phyloP scores from a whole-genome alignment of 2,888 invertebrate genomes.

The Dorcus hopei region DNA sequence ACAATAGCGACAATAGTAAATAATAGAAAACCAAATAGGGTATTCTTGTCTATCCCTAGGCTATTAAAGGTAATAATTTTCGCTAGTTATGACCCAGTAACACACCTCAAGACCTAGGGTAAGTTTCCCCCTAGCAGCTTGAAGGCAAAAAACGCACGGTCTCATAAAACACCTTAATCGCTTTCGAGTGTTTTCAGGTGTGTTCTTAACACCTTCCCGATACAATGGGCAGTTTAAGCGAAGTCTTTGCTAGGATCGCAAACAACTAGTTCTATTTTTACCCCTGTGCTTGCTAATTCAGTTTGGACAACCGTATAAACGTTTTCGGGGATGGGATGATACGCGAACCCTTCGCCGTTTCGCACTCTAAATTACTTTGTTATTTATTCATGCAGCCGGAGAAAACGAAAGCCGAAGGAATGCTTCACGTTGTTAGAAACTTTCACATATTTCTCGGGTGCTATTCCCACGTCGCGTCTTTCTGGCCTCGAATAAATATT shows the following conservation, averaged over 20 bases:
- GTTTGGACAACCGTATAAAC: constrained; percentile 42
- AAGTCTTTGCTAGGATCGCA: constrained; percentile 24
- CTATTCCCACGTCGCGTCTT: too few species aligned
- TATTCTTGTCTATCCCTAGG: constrained; percentile 24
- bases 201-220: constrained; percentile 45
- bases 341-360: constrained; percentile 4
- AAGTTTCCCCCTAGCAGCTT: not conserved
- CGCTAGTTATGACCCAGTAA: constrained; percentile 29
- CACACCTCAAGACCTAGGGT: constrained; percentile 19
- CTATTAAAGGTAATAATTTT: constrained; percentile 37
- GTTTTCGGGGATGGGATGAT: constrained; percentile 19
- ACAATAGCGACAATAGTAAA: constrained; percentile 21
- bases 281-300: constrained; percentile 25
- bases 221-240: constrained; percentile 31
- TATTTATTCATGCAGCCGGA: constrained; percentile 19
- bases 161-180: constrained; percentile 45
- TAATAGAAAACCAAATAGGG: constrained; percentile 28
- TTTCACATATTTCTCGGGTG: too few species aligned
- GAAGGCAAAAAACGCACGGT: not conserved
- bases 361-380: constrained; percentile 19
- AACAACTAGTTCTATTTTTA: constrained; percentile 20
- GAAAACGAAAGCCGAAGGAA: not conserved
- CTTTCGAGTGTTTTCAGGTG: constrained; percentile 48
- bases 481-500: too few species aligned
- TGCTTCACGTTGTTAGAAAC: too few species aligned